Evolutionary conservation across 2,888 invertebrate species (phyloP).

Genomic region (Erebia aethiops): DNA sequence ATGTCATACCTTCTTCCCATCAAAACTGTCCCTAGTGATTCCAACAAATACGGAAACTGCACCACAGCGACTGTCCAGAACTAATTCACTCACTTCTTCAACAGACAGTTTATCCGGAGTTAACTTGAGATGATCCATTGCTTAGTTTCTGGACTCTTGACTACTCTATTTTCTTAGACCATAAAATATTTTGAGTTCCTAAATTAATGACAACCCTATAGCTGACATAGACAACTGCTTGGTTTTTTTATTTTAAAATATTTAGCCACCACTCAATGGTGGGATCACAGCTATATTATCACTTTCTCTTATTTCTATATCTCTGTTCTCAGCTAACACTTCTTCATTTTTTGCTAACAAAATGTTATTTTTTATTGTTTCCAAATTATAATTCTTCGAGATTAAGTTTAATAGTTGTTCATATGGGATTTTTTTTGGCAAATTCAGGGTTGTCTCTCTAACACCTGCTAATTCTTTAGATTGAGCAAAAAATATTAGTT

Average conservation of each 20-base stretch:
- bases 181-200: not conserved
- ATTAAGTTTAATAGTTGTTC: constrained; percentile 84
- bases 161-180: not conserved
- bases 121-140: constrained; percentile 89
- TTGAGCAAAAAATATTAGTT: constrained; percentile 94
- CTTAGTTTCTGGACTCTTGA: constrained; percentile 15
- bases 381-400: constrained; percentile 84
- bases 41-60: constrained; percentile 96
- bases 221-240: not conserved
- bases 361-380: constrained; percentile 86
- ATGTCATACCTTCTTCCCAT: constrained; percentile 86
- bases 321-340: constrained; percentile 84
- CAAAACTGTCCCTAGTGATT: constrained; percentile 92
- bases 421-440: constrained; percentile 81
- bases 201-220: not conserved
- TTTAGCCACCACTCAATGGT: constrained; percentile 95
- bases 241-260: not conserved
- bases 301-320: constrained; percentile 83
- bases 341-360: constrained; percentile 93
- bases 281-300: constrained; percentile 97
- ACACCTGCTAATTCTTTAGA: constrained; percentile 91
- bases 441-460: constrained; percentile 76
- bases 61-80: constrained; percentile 89
- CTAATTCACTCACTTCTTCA: constrained; percentile 85
- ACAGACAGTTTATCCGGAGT: constrained; percentile 86